These are phyloP conservation scores for Melanostoma mellinum DNA, from an alignment of 2,888 invertebrate genomes.

Conservation along the genomic window DNA sequence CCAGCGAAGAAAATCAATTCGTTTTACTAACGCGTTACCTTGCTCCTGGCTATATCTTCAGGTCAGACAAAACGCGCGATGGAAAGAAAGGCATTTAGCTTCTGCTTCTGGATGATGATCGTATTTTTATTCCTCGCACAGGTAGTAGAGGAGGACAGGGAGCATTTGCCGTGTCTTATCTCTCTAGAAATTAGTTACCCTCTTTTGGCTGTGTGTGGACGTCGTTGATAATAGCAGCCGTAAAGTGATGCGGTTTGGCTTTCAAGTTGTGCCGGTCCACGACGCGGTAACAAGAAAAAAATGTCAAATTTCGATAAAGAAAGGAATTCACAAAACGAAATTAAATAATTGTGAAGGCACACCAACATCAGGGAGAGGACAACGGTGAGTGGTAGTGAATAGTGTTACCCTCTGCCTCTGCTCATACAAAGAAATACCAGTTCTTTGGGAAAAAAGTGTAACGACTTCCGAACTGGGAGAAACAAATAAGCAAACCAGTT, in stretches of 20 bases:
- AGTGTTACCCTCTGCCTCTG: slow-evolving; percentile 1
- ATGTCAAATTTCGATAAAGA: slow-evolving; percentile 72
- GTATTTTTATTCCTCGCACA: slow-evolving; percentile 51
- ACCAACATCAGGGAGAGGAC: background rate
- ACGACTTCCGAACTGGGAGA: slow-evolving; percentile 66
- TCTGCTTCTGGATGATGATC: slow-evolving; percentile 70
- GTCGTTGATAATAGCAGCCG: slow-evolving; percentile 67
- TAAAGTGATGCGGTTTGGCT: slow-evolving; percentile 67
- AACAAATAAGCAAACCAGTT: slow-evolving; percentile 42
- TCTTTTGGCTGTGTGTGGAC: slow-evolving; percentile 55
- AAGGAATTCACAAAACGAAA: slow-evolving; percentile 70
- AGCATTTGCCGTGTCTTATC: slow-evolving; percentile 56
- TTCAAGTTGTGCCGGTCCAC: slow-evolving; percentile 44
- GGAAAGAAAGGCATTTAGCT: slow-evolving; percentile 63
- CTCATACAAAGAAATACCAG: slow-evolving; percentile 38
- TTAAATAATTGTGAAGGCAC: slow-evolving; percentile 66
- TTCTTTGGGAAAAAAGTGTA: slow-evolving; percentile 33
- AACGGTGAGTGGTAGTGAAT: background rate
- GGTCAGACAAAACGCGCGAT: slow-evolving; percentile 55
- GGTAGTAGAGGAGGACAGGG: slow-evolving; percentile 31
- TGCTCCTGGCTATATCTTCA: slow-evolving; percentile 30
- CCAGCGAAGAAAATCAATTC: slow-evolving; percentile 70
- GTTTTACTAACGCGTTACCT: slow-evolving; percentile 60
- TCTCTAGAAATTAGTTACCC: slow-evolving; percentile 71
- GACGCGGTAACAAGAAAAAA: slow-evolving; percentile 44